Base-by-base conservation (phyloP, 2,888 invertebrate species). In the Hirtodrosophila trivittata region DNA sequence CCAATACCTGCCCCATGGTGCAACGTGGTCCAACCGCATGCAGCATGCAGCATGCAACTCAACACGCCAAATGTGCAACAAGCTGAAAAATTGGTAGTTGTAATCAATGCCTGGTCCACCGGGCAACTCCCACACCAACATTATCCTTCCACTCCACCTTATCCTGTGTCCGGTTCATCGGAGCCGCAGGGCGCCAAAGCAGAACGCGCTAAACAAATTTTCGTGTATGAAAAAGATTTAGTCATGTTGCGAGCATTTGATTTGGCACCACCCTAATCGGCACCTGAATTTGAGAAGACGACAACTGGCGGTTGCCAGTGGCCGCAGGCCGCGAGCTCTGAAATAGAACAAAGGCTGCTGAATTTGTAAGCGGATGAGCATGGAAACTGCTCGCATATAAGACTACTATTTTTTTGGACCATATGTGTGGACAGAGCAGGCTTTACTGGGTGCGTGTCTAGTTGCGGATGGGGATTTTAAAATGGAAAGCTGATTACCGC, bases 231-330 rank as follows among this genome's bases (percentile, higher is more conserved):
- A 56, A 75, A 80, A 69, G 77, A 78, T 78, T 78, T 83, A 43
- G 69, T 56, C 80, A 60, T 83, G 73, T 78, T 76, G 70, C 84
- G 42, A 67, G 73, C 80, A 80, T 80, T 83, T 75, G 73, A 78
- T 73, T 83, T 67, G 58, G 67, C 49, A n/a, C 30, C 37, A 54
- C 33, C 43, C 50, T 16, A 30, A 49, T 21, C 49, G 33, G 35
- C 43, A 66, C 25, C 47, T 41, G 37, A 12, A 45, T 14, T 33
- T 43, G 28, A 47, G 50, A 3, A n/a, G 5, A 12, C 7, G 6
- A 0, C 1, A 6, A 1, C 0, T 28, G 14, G 2, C 3, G 18
- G 46, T 21, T 13, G 1, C 10, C 2, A n/a, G 28, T 28, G n/a
- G 30, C 16, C 10, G 35, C 25, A 32, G 47, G 56, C 30, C 9